A percentile compares a stretch with the other conserved stretches of the same genome.
phyloP scores from a whole-genome alignment of 35 echinoderm and acorn worm genomes.

The Amphiura filiformis region DNA sequence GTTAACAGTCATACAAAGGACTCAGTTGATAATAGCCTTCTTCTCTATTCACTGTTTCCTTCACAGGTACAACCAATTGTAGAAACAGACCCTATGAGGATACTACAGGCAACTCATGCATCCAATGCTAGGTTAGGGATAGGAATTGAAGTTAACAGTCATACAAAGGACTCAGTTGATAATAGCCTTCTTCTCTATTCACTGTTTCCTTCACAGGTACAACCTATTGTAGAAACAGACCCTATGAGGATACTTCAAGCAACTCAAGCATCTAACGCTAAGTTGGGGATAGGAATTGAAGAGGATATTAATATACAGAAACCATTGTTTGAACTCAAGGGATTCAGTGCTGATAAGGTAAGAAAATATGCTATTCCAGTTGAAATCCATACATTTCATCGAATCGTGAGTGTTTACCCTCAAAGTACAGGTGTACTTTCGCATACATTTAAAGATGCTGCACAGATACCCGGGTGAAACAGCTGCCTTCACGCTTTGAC shows the following conservation, averaged over 20 bases:
- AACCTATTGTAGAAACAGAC: conserved; percentile 83
- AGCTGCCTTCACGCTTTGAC: too few species aligned
- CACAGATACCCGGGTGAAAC: too few species aligned
- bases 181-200: too few species aligned
- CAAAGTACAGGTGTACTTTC: too few species aligned
- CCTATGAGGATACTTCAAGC: conserved; percentile 78
- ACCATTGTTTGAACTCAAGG: conserved; percentile 84
- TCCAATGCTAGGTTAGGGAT: not conserved
- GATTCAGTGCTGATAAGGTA: conserved; percentile 77
- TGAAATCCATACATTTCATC: too few species aligned
- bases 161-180: not conserved
- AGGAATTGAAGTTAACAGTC: not conserved
- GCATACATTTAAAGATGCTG: too few species aligned
- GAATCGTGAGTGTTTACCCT: too few species aligned
- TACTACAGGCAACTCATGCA: not conserved
- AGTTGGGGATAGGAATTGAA: conserved; percentile 72
- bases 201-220: conserved; percentile 44
- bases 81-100: not conserved
- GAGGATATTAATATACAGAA: conserved; percentile 94
- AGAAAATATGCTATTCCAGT: too few species aligned
- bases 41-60: too few species aligned
- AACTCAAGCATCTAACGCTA: conserved; percentile 93
- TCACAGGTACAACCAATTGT: too few species aligned
- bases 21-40: too few species aligned
- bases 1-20: too few species aligned